These are phyloP conservation scores for Hymenochirus boettgeri DNA, from an alignment of 2,113 vertebrate species.

Conservation along the genomic window DNA sequence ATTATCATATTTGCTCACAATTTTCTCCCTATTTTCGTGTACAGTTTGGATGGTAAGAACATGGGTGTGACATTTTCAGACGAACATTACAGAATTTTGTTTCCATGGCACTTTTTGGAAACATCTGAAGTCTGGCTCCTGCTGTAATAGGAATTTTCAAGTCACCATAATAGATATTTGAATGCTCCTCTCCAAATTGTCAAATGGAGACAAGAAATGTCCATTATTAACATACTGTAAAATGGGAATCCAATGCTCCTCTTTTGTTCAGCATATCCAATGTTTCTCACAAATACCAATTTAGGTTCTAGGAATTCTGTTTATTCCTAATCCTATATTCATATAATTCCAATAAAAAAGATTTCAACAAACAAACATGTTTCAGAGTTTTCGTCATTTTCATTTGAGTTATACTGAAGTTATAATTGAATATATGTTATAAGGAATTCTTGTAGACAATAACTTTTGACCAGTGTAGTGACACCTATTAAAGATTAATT, in stretches of 20 bases:
- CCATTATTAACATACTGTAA: constrained; percentile 14
- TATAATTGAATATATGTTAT: no score
- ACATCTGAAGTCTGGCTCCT: constrained; percentile 28
- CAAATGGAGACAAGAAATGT: constrained; percentile 27
- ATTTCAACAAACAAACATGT: no score
- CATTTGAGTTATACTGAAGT: no score
- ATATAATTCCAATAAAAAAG: no score
- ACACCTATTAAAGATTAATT: no score
- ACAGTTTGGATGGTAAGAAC: not conserved
- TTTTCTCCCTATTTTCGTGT: no score
- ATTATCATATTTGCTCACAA: no score
- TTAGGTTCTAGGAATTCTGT: constrained; percentile 11
- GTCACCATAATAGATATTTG: constrained; percentile 25
- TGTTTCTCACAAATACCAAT: constrained; percentile 31
- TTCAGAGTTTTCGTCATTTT: no score
- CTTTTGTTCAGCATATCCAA: constrained; percentile 17
- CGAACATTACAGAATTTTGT: constrained; percentile 22
- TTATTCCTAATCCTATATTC: constrained; percentile 4
- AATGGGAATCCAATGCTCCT: constrained; percentile 11
- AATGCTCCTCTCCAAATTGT: constrained; percentile 24
- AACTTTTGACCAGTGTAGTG: no score
- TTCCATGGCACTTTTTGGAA: constrained; percentile 27
- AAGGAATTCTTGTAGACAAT: no score
- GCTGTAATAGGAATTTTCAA: constrained; percentile 31
- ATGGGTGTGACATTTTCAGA: constrained; percentile 30